Conservation (phyloP, 2,888 invertebrate species). For the Pasiphila rectangulata region DNA sequence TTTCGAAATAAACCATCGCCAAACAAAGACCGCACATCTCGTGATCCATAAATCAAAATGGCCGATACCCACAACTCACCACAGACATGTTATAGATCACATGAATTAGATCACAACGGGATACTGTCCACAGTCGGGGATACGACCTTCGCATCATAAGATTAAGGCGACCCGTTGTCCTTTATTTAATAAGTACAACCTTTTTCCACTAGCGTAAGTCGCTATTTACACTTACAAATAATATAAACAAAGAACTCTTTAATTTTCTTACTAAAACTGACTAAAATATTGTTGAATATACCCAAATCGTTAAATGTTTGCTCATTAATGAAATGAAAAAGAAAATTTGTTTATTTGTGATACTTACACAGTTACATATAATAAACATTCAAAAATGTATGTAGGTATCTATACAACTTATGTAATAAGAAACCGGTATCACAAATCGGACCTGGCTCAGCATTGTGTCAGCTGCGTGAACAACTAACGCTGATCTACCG, state of each 20-base stretch:
- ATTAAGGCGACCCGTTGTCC: background rate
- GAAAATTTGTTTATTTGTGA: too few relatives aligned
- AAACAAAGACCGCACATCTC: too few relatives aligned
- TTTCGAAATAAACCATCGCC: too few relatives aligned
- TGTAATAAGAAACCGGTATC: too few relatives aligned
- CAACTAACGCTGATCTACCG: too few relatives aligned
- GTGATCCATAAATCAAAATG: background rate
- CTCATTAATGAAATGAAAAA: too few relatives aligned
- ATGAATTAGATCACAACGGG: slow-evolving; percentile 8
- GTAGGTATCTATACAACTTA: too few relatives aligned
- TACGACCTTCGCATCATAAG: background rate
- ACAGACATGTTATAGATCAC: background rate
- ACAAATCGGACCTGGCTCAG: too few relatives aligned
- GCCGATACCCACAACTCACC: background rate
- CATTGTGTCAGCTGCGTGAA: too few relatives aligned
- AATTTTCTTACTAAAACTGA: background rate
- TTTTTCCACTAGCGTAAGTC: background rate
- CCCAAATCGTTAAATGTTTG: too few relatives aligned
- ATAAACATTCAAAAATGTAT: too few relatives aligned
- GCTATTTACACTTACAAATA: background rate
- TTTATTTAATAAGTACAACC: slow-evolving; percentile 11
- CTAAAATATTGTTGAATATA: background rate
- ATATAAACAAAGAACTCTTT: background rate
- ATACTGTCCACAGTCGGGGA: slow-evolving; percentile 1
- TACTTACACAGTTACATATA: too few relatives aligned